These are phyloP conservation scores for Eupithecia centaureata DNA, from an alignment of 2,888 invertebrate genomes.

Conservation along the genomic window DNA sequence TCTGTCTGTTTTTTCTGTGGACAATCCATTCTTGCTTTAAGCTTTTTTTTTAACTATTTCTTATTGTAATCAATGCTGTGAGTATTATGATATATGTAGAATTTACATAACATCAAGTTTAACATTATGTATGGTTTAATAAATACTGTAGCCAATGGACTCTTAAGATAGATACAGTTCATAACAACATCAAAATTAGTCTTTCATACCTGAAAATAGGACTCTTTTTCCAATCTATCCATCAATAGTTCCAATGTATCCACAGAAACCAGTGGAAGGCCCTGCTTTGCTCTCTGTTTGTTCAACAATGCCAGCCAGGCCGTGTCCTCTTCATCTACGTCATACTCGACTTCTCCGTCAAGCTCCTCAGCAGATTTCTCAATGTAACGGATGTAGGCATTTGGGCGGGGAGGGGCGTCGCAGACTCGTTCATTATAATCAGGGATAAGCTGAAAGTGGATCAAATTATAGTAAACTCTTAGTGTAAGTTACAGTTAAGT, in stretches of 20 bases:
- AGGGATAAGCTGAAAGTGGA: conserved; percentile 82
- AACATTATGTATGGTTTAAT: background rate
- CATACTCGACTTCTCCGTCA: conserved; percentile 97
- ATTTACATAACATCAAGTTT: too few species aligned
- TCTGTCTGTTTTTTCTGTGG: background rate
- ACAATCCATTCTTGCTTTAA: background rate
- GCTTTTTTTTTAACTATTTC: too few species aligned
- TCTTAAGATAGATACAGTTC: background rate
- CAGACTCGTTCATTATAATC: conserved; percentile 89
- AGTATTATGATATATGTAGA: too few species aligned
- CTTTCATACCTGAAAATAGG: conserved; percentile 92
- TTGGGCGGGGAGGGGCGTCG: conserved; percentile 92
- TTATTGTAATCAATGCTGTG: too few species aligned
- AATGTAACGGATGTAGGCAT: conserved; percentile 96
- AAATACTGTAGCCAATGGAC: background rate
- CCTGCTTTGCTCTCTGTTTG: conserved; percentile 89
- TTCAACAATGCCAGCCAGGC: conserved; percentile 97
- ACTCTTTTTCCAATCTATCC: conserved; percentile 99
- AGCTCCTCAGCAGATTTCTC: conserved; percentile 97
- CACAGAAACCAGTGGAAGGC: conserved; percentile 90
- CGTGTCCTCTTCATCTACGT: conserved; percentile 98
- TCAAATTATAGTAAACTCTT: background rate
- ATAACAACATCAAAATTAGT: background rate
- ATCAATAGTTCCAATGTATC: conserved; percentile 97
- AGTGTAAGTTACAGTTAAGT: background rate